Evolutionary conservation across 2,888 invertebrate genomes (phyloP), one percentile per base, ranked within the genome.

Genomic region (Salpingus planirostris): DNA sequence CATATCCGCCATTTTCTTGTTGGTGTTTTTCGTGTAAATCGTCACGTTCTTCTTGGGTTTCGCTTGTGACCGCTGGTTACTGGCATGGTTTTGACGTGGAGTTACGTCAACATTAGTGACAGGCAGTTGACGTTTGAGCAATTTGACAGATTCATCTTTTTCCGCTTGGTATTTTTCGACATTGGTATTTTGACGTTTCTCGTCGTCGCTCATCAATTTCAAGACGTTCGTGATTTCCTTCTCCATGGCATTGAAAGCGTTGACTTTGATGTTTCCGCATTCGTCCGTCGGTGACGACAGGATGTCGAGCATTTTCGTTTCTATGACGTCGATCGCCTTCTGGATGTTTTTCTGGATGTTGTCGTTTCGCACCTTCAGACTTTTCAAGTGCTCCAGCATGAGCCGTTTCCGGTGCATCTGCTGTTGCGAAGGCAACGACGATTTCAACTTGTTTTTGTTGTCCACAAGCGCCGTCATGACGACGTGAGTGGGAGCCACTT

Each of bases 311-410:
- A 58, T 56, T 41, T 52, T 53, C 12, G 42, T 36, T 34, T 58
- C 58, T 11, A 57, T 55, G 2, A 54, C 50, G 15, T 46, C 40
- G 10, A 58, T 53, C 6, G 55, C 52, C 27, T 54, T 54, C 28
- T 54, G 49, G 24, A 57, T 54, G 36, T 55, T 55, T 12, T 29
- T 44, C 38, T 53, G 51, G 15, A 57, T 47, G 29, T 38, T 39
- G 13, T 45, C 42, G 36, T 55, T 52, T 11, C 34, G 33, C 11
- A 11, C 11, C 26, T 51, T 52, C 21, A 51, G 22, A 2, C 37
- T 41, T 24, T 32, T 36, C 7, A 50, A 29, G 12, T 50, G 45
- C 2, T 38, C 29, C 21, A 51, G 15, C 41, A 49, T 43, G 15
- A 39, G 36, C 25, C 41, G 40, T 13, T 43, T 42, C 4, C 27